Evolutionary conservation across 92 coral and sea anemone genomes (phyloP), one percentile per base, ranked within the genome.

Genomic region (Bergia sp.): DNA sequence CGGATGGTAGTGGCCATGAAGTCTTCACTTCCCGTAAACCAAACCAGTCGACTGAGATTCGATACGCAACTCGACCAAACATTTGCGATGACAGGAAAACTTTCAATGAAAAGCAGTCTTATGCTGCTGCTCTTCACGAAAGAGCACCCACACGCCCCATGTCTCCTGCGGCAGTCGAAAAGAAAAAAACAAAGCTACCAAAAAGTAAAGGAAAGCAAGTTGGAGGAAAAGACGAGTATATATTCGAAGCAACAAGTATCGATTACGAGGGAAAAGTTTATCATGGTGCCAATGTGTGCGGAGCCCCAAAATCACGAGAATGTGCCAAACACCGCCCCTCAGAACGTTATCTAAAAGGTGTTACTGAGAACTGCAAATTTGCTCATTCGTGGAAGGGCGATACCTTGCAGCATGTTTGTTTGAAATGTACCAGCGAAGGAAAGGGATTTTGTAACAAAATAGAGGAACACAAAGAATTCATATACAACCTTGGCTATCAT

Each of bases 351-450:
- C 73, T 0, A 18, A 42, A 57, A 7, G 1, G 23, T 57, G 42
- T 16, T 12, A 65, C 76, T 47, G 43, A 38, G 37, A 76, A 61
- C 11, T 87, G 89, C 77, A 4, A 1, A 43, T 87, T 87, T 78
- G 89, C 89, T 53, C 89, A 87, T 77, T 77, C 85, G 16, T 77
- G 83, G 83, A 76, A 76, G 20, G 89, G 85, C 3, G 89, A 87
- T 23, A 64, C 69, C 58, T 67, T 74, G 40, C 77, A 87, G 80
- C 42, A 47, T 6, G 38, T 87, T 49, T 87, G 89, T 21, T 39
- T 55, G 13, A 36, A 57, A 67, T 87, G 89, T 79, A 87, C 89
- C 37, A 42, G 58, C 42, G 13, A 40, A 18, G 16, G 21, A 38
- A 2, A 43, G 29, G 44, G 15, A 23, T 8, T n/a, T 82, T 87